phyloP scores from a whole-genome alignment of 2,888 invertebrate species.

The Leptopterna dolabrata region DNA sequence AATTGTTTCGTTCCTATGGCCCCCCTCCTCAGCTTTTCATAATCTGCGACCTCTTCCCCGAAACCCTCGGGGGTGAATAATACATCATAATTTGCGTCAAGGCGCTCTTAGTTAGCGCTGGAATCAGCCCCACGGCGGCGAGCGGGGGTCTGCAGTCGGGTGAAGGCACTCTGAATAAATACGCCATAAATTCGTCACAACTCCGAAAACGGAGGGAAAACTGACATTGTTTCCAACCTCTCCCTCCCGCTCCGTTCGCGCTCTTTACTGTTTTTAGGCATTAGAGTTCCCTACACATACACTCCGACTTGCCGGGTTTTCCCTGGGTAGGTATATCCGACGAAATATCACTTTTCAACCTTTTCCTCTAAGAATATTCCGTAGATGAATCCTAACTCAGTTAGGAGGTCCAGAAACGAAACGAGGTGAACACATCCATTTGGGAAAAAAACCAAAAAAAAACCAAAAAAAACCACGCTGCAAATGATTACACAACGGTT shows the following conservation, averaged over 20 bases:
- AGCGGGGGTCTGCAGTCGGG: conserved; percentile 17
- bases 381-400: background rate
- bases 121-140: conserved; percentile 33
- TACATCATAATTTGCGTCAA: conserved; percentile 60
- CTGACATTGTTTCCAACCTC: conserved; percentile 57
- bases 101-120: conserved; percentile 46
- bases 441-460: too few species aligned
- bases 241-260: background rate
- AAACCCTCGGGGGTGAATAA: conserved; percentile 46
- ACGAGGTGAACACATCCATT: too few species aligned
- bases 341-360: conserved; percentile 11
- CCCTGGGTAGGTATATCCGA: conserved; percentile 16
- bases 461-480: too few species aligned
- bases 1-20: background rate
- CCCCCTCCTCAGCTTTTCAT: conserved; percentile 22
- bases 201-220: conserved; percentile 52
- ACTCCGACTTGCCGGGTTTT: background rate
- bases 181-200: conserved; percentile 60
- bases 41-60: background rate
- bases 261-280: background rate
- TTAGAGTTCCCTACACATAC: background rate
- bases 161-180: conserved; percentile 59
- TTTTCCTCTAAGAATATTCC: background rate
- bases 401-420: too few species aligned
- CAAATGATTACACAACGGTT: too few species aligned